phyloP scores from a whole-genome alignment of 2,888 invertebrate genomes.

The Lottia scabra region DNA sequence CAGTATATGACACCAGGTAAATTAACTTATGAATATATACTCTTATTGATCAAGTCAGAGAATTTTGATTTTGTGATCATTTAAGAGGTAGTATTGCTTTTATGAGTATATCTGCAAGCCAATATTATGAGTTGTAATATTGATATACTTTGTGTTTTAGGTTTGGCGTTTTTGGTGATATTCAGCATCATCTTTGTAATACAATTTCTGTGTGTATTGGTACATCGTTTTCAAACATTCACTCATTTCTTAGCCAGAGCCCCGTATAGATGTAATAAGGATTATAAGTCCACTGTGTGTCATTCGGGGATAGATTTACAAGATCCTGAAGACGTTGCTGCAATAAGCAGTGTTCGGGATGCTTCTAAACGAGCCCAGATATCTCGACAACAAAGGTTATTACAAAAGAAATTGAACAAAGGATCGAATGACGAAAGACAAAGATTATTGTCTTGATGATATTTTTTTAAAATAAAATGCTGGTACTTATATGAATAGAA shows the following conservation, averaged over 20 bases:
- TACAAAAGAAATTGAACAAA: too few species aligned
- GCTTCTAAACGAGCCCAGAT: neutral
- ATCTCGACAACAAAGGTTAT: neutral
- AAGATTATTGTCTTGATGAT: too few species aligned
- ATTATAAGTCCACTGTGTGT: slow-evolving; percentile 41
- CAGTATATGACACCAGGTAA: too few species aligned
- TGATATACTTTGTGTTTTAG: slow-evolving; percentile 31
- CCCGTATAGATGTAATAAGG: slow-evolving; percentile 44
- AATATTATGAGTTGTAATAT: neutral
- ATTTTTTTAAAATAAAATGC: too few species aligned
- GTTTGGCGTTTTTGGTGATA: slow-evolving; percentile 49
- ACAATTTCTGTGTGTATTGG: slow-evolving; percentile 58
- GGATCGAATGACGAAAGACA: too few species aligned
- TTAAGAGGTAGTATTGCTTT: too few species aligned
- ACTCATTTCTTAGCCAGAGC: slow-evolving; percentile 57
- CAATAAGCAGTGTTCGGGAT: neutral
- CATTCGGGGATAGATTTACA: slow-evolving; percentile 28
- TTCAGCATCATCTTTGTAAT: slow-evolving; percentile 55
- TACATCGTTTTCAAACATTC: slow-evolving; percentile 51
- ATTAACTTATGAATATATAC: too few species aligned
- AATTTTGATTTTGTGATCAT: too few species aligned
- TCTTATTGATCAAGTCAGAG: too few species aligned
- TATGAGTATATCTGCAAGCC: too few species aligned
- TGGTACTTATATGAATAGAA: too few species aligned
- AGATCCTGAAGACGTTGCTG: slow-evolving; percentile 2